Conservation (phyloP, 35 echinoderm and acorn worm species). For the Anneissia japonica region DNA sequence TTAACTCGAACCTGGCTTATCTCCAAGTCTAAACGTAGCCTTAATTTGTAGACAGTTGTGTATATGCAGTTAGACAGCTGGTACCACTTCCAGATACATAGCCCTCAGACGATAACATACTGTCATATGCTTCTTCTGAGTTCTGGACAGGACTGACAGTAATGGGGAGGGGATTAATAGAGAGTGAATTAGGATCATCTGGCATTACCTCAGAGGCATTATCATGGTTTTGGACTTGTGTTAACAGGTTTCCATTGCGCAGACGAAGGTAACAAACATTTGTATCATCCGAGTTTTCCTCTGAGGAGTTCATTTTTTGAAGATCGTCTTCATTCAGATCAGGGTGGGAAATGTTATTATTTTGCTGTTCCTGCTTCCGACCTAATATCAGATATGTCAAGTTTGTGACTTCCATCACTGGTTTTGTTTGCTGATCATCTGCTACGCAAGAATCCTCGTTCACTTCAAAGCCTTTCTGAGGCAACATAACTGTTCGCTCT, state of each 20-base stretch:
- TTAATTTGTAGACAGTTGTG: background rate
- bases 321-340: background rate
- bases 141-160: background rate
- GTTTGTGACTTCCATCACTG: background rate
- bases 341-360: background rate
- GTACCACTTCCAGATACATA: background rate
- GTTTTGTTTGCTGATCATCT: background rate
- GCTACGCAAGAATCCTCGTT: background rate
- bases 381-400: background rate
- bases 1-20: too few relatives aligned
- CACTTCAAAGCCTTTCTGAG: background rate
- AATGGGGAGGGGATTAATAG: background rate
- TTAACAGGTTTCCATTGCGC: background rate
- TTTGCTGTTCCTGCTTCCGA: background rate
- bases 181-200: background rate
- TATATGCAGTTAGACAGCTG: background rate
- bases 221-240: background rate
- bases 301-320: background rate
- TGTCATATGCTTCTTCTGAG: background rate
- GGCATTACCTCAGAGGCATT: background rate
- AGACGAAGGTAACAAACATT: background rate
- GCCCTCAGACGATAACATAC: background rate
- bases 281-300: background rate
- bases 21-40: too few relatives aligned
- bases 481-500: background rate